Base-by-base conservation (phyloP, 2,113 vertebrate genomes). In the Tretioscincus oriximinensis region DNA sequence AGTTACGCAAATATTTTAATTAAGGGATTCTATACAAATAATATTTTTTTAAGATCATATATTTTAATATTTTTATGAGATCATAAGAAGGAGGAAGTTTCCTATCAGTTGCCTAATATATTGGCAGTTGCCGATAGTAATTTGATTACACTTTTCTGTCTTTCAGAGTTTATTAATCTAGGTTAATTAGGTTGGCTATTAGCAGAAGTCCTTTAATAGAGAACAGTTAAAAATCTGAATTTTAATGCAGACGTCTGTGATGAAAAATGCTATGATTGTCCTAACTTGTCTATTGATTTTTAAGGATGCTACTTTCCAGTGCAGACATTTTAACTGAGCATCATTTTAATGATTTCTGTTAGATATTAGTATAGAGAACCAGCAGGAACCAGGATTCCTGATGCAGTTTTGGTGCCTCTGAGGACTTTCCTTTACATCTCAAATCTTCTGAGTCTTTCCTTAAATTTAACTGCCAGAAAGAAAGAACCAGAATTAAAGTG, bases 131-230 rank as follows among this genome's bases (percentile, higher is more conserved):
- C 85, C 76, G 70, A 84, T 82, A 18, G 16, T 18, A 73, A 21
- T 35, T 90, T 90, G 26, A 11, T 45, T 14, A 22, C 24, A 41
- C 45, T 10, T 11, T 51, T 73, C 7, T 68, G 24, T 68, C 29
- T 78, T 67, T 51, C 21, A 10, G 10, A 54, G 11, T 24, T 35
- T 10, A 63, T 4, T 22, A 75, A 11, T 63, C 73, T 77, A 67
- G 24, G n/a, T 54, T 20, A 9, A 22, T 54, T 67, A 5, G 47
- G 24, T 54, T 7, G 18, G 12, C n/a, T 77, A 3, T 22, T 65
- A 4, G 28, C 47, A 7, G 35, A 41, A 41, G 35, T 41, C 35
- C 35, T 41, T 41, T 41, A 41, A 41, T 41, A 41, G 3, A 41
- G 35, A 2, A 41, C 35, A 41, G 5, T 41, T 41, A 41, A 41